Conservation (phyloP, 2,113 vertebrate species). For the Carassius gibelio region DNA sequence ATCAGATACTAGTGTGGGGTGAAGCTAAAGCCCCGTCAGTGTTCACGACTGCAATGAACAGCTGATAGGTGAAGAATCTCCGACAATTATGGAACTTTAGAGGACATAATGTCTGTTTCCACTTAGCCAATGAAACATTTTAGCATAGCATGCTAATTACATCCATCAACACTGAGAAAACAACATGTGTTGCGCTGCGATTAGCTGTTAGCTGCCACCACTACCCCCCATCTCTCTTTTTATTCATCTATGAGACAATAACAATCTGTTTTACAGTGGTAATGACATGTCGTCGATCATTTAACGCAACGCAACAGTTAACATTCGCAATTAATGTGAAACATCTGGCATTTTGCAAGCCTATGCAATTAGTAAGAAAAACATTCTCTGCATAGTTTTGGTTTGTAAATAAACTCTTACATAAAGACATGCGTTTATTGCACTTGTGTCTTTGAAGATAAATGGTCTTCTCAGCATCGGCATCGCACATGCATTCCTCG, state of each 20-base stretch:
- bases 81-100: not conserved
- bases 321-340: not conserved
- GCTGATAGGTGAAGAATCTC: not conserved
- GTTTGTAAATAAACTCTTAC: not conserved
- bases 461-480: not conserved
- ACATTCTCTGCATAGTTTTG: conserved; percentile 8
- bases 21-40: not conserved
- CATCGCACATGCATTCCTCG: not conserved
- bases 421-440: not conserved
- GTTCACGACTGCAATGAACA: not conserved
- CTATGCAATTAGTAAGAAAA: not conserved
- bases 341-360: not conserved
- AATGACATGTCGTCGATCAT: not conserved
- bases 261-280: not conserved
- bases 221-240: not conserved
- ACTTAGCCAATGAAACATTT: not conserved
- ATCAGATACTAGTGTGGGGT: not conserved
- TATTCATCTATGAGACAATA: not conserved
- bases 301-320: not conserved
- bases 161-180: not conserved
- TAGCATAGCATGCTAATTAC: conserved; percentile 7
- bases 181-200: not conserved
- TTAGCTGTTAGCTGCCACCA: not conserved
- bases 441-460: not conserved
- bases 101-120: conserved; percentile 1